These are phyloP conservation scores for Leptestheria dahalacensis DNA, from an alignment of 1,140 invertebrate genomes.

Conservation along the genomic window DNA sequence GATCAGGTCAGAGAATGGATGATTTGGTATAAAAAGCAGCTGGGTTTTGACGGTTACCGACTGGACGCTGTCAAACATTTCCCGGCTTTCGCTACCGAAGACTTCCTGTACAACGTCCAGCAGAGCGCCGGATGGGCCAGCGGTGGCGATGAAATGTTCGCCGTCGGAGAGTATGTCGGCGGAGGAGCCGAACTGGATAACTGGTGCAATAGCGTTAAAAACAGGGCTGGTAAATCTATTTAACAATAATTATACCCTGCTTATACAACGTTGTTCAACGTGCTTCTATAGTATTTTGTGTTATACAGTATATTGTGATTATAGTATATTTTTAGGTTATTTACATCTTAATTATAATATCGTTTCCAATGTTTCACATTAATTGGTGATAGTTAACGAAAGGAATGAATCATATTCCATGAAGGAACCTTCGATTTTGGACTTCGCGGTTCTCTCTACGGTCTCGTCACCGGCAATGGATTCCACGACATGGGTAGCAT, in stretches of 20 bases:
- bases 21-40: conserved; percentile 8
- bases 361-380: too few relatives aligned
- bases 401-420: too few relatives aligned
- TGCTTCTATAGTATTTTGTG: too few relatives aligned
- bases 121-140: conserved; percentile 2
- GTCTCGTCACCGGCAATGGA: conserved; percentile 3
- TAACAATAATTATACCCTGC: neutral
- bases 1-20: neutral
- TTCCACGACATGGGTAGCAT: neutral
- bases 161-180: conserved; percentile 5
- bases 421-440: conserved; percentile 9
- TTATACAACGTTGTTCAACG: too few relatives aligned
- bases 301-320: too few relatives aligned
- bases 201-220: conserved; percentile 5
- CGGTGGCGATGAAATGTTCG: conserved; percentile 2
- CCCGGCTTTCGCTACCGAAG: neutral
- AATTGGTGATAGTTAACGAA: too few relatives aligned
- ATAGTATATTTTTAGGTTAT: too few relatives aligned
- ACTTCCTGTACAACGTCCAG: conserved; percentile 3
- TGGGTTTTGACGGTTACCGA: conserved; percentile 4
- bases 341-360: too few relatives aligned
- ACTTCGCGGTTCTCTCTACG: neutral
- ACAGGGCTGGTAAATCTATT: neutral
- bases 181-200: conserved; percentile 4
- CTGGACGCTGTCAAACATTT: conserved; percentile 11